phyloP scores from a whole-genome alignment of 2,888 invertebrate genomes.

The Heliconius erato region DNA sequence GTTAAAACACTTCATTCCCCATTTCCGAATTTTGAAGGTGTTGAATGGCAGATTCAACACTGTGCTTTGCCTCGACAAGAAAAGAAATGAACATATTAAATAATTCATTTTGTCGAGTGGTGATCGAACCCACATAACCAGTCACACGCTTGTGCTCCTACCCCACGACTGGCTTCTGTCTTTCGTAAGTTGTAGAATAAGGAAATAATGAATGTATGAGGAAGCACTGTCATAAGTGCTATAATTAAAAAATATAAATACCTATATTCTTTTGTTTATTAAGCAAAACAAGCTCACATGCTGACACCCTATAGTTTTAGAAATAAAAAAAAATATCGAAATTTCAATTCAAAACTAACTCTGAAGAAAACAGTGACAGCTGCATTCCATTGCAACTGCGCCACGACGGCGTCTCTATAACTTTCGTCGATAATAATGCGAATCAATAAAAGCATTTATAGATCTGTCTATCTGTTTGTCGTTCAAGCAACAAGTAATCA shows the following conservation, averaged over 20 bases:
- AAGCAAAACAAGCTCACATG: not conserved
- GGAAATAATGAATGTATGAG: too few species aligned
- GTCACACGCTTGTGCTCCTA: not conserved
- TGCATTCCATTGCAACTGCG: not conserved
- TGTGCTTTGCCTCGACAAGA: not conserved
- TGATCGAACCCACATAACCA: not conserved
- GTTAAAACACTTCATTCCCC: not conserved
- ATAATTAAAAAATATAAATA: not conserved
- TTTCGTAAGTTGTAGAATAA: too few species aligned
- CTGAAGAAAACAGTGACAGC: not conserved
- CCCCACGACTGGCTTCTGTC: not conserved
- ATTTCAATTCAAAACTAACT: not conserved
- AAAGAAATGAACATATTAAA: too few species aligned
- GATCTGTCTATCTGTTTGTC: not conserved
- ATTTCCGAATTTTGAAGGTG: too few species aligned
- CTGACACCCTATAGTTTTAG: too few species aligned
- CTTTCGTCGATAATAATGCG: not conserved
- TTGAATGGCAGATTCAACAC: not conserved
- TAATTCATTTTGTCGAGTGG: not conserved
- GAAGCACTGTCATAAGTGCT: not conserved
- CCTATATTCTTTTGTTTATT: not conserved
- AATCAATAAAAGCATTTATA: not conserved
- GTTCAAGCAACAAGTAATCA: not conserved
- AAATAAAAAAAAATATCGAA: not conserved
- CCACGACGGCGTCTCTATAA: not conserved